Conservation (phyloP, 1,140 invertebrate genomes). For the Archegozetes longisetosus region DNA sequence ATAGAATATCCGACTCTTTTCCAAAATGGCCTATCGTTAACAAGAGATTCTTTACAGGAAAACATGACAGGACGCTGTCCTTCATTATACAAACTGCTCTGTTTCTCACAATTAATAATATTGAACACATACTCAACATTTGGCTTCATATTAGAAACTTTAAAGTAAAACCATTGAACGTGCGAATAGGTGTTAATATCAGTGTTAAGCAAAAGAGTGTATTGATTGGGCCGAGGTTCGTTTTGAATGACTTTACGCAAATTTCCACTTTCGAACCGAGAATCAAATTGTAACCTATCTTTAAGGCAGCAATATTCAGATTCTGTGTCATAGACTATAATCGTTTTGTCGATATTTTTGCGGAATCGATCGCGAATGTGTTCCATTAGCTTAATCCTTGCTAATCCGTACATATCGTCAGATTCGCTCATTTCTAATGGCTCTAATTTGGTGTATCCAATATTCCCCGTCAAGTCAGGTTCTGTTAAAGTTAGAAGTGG, state of each 20-base stretch:
- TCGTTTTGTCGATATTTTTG: background rate
- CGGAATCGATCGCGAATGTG: constrained; percentile 2
- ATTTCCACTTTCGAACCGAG: constrained; percentile 90
- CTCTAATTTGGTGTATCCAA: background rate
- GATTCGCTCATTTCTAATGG: background rate
- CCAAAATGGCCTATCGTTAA: constrained; percentile 51
- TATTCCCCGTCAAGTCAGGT: background rate
- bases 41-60: constrained; percentile 49
- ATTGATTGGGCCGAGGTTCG: constrained; percentile 59
- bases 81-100: constrained; percentile 74
- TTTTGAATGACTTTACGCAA: constrained; percentile 63
- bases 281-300: constrained; percentile 57
- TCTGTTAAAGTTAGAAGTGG: background rate
- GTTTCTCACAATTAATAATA: constrained; percentile 78
- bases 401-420: background rate
- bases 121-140: constrained; percentile 62
- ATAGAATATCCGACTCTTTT: constrained; percentile 51
- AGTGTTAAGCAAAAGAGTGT: constrained; percentile 80
- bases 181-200: constrained; percentile 65
- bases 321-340: constrained; percentile 6
- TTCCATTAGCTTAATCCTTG: constrained; percentile 7
- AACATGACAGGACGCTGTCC: constrained; percentile 65
- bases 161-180: constrained; percentile 87
- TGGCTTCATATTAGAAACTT: constrained; percentile 62
- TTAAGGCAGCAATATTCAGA: background rate